Conservation (phyloP, 2,888 invertebrate genomes). For the Scrobipalpa atriplicella region DNA sequence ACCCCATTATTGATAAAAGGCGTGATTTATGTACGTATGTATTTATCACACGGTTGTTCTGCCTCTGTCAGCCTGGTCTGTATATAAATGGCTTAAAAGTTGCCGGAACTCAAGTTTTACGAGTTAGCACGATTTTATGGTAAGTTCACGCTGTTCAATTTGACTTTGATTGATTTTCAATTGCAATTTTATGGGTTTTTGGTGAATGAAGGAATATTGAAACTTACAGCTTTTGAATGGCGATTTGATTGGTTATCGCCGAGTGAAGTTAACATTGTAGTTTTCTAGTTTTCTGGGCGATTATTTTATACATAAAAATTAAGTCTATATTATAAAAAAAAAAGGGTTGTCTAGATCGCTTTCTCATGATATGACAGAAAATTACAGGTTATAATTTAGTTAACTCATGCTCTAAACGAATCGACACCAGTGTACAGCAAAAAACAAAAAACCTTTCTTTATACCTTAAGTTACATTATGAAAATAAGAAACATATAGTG, state of each 20-base stretch:
- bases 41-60: too few relatives aligned
- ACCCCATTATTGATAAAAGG: too few relatives aligned
- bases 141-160: constrained; percentile 20
- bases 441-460: too few relatives aligned
- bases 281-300: not conserved
- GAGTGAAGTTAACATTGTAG: not conserved
- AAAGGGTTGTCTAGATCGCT: too few relatives aligned
- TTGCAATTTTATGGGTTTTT: constrained; percentile 19
- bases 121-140: constrained; percentile 21
- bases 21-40: too few relatives aligned
- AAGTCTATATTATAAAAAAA: too few relatives aligned
- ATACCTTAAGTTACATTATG: too few relatives aligned
- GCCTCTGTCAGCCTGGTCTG: not conserved
- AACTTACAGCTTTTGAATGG: constrained; percentile 21
- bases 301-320: too few relatives aligned
- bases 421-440: too few relatives aligned
- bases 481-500: constrained; percentile 61
- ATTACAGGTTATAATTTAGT: too few relatives aligned
- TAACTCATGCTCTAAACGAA: too few relatives aligned
- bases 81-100: not conserved
- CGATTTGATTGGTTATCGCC: constrained; percentile 14
- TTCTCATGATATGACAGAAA: too few relatives aligned
- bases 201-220: constrained; percentile 5
- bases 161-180: constrained; percentile 21
- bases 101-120: constrained; percentile 16